A percentile compares a stretch with the other conserved stretches of the same genome.
Conservation (phyloP, 2,113 vertebrate genomes). For the Calidris pygmaea region DNA sequence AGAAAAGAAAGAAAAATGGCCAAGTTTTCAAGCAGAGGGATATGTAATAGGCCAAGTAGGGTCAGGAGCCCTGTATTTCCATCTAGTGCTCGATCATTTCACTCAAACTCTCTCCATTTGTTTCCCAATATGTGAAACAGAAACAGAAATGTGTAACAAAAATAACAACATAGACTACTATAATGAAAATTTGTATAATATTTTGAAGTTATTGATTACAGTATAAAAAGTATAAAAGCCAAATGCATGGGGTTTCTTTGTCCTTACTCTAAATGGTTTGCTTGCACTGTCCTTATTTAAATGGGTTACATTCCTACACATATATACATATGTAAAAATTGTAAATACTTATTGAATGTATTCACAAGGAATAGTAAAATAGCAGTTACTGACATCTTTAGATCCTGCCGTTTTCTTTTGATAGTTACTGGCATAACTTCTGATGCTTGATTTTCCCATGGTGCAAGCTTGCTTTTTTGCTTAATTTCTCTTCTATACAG, state of each 20-base stretch:
- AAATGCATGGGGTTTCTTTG: not conserved
- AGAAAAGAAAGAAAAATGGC: not conserved
- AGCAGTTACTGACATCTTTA: not conserved
- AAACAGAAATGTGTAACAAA: not conserved
- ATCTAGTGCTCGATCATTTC: not conserved
- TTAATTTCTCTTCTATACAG: not conserved
- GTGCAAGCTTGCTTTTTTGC: not conserved
- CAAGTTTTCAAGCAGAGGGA: not conserved
- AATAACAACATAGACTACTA: not conserved
- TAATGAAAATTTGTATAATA: not conserved
- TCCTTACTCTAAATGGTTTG: not conserved
- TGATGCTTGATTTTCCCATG: not conserved
- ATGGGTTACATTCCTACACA: not conserved
- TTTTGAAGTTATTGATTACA: not conserved
- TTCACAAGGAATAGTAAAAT: not conserved
- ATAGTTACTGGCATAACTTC: not conserved
- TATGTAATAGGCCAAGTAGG: not conserved
- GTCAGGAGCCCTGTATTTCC: not conserved
- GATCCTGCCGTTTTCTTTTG: not conserved
- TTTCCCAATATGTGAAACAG: not conserved
- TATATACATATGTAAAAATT: not conserved
- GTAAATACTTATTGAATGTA: not conserved
- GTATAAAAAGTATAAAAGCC: not conserved
- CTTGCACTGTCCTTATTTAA: not conserved
- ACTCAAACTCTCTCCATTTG: not conserved